Conservation (phyloP, 1,140 invertebrate genomes). For the Mactra quadrangularis region DNA sequence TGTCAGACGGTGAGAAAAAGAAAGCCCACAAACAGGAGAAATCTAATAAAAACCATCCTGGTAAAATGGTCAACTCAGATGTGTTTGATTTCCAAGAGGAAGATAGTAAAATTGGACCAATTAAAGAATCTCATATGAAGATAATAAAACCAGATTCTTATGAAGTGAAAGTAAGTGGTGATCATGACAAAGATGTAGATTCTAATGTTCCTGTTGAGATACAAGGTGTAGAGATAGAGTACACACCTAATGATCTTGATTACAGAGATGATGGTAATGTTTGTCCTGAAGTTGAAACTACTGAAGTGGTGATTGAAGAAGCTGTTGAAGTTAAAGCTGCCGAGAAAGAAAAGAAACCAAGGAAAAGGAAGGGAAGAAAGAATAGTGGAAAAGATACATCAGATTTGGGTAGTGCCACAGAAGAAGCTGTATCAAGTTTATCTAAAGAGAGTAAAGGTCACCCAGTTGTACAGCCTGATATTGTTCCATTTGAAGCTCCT, state of each 20-base stretch:
- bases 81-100: constrained; percentile 72
- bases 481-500: constrained; percentile 57
- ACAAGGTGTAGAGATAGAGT: constrained; percentile 59
- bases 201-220: constrained; percentile 35
- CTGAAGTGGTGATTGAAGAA: constrained; percentile 60
- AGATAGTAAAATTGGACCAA: constrained; percentile 53
- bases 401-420: constrained; percentile 45
- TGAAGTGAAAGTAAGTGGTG: constrained; percentile 32
- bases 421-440: constrained; percentile 63
- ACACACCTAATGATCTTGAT: constrained; percentile 58
- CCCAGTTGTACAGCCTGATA: constrained; percentile 40
- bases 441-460: constrained; percentile 56
- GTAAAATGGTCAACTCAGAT: constrained; percentile 50
- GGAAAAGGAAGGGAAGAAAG: constrained; percentile 55
- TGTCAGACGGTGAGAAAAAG: constrained; percentile 45
- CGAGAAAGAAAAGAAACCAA: constrained; percentile 41
- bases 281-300: constrained; percentile 52
- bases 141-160: constrained; percentile 37
- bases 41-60: not conserved
- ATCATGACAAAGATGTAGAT: constrained; percentile 25
- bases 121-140: constrained; percentile 61
- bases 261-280: constrained; percentile 58
- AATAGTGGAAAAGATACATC: constrained; percentile 44
- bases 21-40: constrained; percentile 4
- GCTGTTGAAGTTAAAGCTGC: constrained; percentile 45